These are phyloP conservation scores for Apistogramma diplotaenia DNA, from an alignment of 2,113 vertebrate genomes.

Conservation along the genomic window DNA sequence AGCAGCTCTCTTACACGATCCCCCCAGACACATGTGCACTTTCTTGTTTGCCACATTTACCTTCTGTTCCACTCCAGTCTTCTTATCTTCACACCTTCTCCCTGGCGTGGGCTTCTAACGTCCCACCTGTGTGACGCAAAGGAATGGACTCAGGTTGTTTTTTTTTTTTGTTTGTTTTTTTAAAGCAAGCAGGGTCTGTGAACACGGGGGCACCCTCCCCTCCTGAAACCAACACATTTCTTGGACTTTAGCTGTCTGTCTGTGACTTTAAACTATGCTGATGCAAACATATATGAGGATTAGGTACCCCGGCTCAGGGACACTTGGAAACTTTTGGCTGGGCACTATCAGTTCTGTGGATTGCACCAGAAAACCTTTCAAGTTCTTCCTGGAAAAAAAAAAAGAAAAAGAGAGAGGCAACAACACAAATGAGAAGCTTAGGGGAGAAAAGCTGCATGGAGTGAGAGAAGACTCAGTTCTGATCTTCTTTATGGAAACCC, in stretches of 20 bases:
- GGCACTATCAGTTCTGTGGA: not conserved
- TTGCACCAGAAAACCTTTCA: slow-evolving; percentile 20
- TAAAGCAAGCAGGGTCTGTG: slow-evolving; percentile 1
- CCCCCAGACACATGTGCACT: slow-evolving; percentile 1
- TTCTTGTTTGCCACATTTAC: slow-evolving; percentile 18
- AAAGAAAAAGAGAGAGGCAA: not conserved
- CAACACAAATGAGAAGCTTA: slow-evolving; percentile 11
- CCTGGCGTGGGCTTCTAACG: not conserved
- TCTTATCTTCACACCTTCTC: slow-evolving; percentile 46
- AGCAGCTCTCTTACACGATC: slow-evolving; percentile 19
- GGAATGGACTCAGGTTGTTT: not conserved
- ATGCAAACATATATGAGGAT: slow-evolving; percentile 4
- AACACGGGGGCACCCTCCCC: not conserved
- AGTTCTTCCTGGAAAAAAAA: not conserved
- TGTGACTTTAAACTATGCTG: not conserved
- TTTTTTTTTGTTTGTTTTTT: not conserved
- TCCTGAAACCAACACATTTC: not conserved
- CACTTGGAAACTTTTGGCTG: not conserved
- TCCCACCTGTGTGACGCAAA: slow-evolving; percentile 53
- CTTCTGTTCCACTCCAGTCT: slow-evolving; percentile 28
- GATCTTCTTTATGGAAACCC: slow-evolving; percentile 39
- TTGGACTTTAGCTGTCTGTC: not conserved
- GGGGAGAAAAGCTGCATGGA: not conserved
- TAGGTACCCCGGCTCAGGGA: not conserved
- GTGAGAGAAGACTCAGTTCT: slow-evolving; percentile 20